A percentile compares a stretch with the other conserved stretches of the same genome.
phyloP scores from a whole-genome alignment of 2,113 vertebrate genomes.

The Pterophyllum scalare region DNA sequence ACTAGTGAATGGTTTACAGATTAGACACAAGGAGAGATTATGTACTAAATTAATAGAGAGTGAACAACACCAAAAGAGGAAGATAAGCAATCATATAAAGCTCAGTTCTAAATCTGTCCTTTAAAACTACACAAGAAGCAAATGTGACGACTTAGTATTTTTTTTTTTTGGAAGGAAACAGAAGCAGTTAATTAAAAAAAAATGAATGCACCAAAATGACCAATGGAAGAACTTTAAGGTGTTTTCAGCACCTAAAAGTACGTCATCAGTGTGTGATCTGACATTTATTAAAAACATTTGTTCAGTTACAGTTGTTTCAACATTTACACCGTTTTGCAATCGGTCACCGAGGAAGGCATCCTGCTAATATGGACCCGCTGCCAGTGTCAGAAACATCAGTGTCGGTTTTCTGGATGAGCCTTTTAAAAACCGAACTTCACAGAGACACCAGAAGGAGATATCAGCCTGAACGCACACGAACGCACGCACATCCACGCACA shows the following conservation, averaged over 20 bases:
- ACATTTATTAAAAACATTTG: slow-evolving; percentile 81
- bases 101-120: neutral
- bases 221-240: neutral
- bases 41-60: neutral
- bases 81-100: neutral
- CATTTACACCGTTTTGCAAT: slow-evolving; percentile 79
- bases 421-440: slow-evolving; percentile 98
- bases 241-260: slow-evolving; percentile 18
- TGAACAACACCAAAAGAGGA: neutral
- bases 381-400: slow-evolving; percentile 90
- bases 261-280: slow-evolving; percentile 46
- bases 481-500: neutral
- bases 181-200: neutral
- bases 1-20: neutral
- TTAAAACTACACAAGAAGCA: neutral
- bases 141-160: neutral
- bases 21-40: neutral
- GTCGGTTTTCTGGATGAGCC: slow-evolving; percentile 90
- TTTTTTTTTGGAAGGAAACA: neutral
- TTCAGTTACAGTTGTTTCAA: slow-evolving; percentile 81
- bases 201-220: neutral
- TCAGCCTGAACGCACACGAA: slow-evolving; percentile 38
- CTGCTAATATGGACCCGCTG: slow-evolving; percentile 66
- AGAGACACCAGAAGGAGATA: slow-evolving; percentile 83
- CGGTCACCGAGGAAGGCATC: slow-evolving; percentile 51